Evolutionary conservation across 1,140 invertebrate genomes (phyloP).

Genomic region (Macrostomum lignano): DNA sequence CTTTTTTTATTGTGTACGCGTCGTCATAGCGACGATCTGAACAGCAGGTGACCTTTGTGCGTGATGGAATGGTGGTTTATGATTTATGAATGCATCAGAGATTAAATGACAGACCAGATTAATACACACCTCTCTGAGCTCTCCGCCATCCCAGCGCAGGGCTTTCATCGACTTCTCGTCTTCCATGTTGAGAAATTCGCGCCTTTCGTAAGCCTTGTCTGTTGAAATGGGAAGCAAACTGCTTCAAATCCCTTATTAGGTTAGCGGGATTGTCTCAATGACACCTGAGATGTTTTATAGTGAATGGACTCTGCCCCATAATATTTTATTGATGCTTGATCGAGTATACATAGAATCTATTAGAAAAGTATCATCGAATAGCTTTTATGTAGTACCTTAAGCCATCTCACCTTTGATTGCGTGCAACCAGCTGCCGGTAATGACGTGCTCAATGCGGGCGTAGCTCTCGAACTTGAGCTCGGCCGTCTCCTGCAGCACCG

Average conservation of each 20-base stretch:
- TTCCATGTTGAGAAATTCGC: conserved; percentile 13
- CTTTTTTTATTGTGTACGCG: conserved; percentile 3
- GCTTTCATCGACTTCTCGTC: conserved; percentile 22
- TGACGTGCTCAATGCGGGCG: conserved; percentile 9
- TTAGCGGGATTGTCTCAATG: no score
- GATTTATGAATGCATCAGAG: not conserved
- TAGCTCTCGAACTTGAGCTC: conserved; percentile 9
- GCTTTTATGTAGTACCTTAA: not conserved
- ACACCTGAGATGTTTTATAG: no score
- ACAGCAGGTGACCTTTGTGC: conserved; percentile 1
- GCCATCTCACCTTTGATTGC: conserved; percentile 7
- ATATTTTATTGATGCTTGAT: no score
- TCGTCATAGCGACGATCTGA: conserved; percentile 1
- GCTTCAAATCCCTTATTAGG: no score
- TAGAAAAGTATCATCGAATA: not conserved
- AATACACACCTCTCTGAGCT: conserved; percentile 21
- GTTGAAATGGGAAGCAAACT: no score
- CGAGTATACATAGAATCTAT: no score
- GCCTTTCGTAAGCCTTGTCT: conserved; percentile 24
- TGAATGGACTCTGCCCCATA: no score
- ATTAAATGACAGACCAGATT: no score
- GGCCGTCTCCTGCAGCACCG: conserved; percentile 8
- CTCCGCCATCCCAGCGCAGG: conserved; percentile 21
- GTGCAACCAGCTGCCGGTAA: conserved; percentile 9
- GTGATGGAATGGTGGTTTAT: not conserved